Percentiles rank a stretch among this genome's conserved stretches.
These are phyloP conservation scores for Rapana venosa DNA, from an alignment of 2,888 invertebrate genomes.

Conservation along the genomic window DNA sequence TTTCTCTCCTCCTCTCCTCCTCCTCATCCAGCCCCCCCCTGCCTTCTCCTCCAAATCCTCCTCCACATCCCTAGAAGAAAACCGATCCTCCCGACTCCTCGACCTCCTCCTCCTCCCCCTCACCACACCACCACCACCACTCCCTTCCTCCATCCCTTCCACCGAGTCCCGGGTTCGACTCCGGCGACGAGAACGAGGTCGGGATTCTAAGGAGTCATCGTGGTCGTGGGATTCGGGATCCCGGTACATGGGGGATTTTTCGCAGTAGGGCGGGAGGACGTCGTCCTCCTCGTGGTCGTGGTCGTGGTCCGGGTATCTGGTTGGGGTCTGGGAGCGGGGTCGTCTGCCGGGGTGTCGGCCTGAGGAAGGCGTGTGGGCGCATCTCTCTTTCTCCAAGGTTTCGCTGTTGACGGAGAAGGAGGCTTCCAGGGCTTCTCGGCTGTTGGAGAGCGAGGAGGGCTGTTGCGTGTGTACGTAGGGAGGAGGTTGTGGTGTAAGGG, in stretches of 20 bases:
- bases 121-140: not conserved
- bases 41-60: not conserved
- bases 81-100: not conserved
- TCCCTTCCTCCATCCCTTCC: not conserved
- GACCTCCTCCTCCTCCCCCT: slow-evolving; percentile 10
- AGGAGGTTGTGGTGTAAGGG: not conserved
- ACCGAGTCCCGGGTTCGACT: not conserved
- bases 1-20: not conserved
- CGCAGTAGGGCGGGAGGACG: slow-evolving; percentile 21
- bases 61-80: not conserved
- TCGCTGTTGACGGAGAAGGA: not conserved
- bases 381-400: not conserved
- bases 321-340: slow-evolving; percentile 3
- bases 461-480: not conserved
- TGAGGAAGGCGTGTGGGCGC: not conserved
- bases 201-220: not conserved
- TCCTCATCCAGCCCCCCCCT: not conserved
- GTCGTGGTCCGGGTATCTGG: not conserved
- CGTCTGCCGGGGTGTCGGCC: slow-evolving; percentile 13
- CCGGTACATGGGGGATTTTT: slow-evolving; percentile 1
- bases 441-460: not conserved
- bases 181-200: not conserved
- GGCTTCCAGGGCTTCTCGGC: not conserved
- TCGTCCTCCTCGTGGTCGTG: slow-evolving; percentile 29
- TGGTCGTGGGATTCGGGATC: not conserved